Evolutionary conservation across 1,140 invertebrate genomes (phyloP).

Genomic region (Psix sp.): DNA sequence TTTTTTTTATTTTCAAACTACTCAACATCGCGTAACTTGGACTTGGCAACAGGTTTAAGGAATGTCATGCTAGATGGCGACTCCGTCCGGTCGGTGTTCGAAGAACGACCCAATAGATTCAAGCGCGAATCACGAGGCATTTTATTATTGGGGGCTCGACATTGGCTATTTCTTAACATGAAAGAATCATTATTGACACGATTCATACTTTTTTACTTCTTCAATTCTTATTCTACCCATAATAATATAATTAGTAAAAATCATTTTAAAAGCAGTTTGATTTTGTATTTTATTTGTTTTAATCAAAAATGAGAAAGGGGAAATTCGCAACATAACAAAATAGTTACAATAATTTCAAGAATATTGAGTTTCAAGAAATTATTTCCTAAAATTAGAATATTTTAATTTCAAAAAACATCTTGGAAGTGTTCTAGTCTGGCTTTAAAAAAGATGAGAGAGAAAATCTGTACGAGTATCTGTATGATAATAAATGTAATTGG

Average conservation of each 20-base stretch:
- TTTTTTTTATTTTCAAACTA: conserved; percentile 21
- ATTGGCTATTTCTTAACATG: conserved; percentile 51
- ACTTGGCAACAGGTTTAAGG: conserved; percentile 63
- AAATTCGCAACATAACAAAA: no score
- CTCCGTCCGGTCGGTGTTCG: conserved; percentile 65
- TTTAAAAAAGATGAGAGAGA: no score
- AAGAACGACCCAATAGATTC: conserved; percentile 62
- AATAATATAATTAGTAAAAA: conserved; percentile 22
- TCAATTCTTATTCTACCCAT: conserved; percentile 23
- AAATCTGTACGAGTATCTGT: no score
- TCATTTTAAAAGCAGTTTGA: no score
- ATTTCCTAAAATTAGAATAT: no score
- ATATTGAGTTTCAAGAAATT: no score
- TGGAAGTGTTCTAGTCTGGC: no score
- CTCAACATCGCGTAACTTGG: conserved; percentile 66
- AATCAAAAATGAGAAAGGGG: no score
- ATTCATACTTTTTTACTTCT: conserved; percentile 18
- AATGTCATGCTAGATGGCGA: conserved; percentile 69
- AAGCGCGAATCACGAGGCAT: conserved; percentile 64
- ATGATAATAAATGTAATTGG: no score
- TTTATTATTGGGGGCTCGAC: conserved; percentile 52
- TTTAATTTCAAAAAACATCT: no score
- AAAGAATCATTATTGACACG: conserved; percentile 28
- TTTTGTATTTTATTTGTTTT: no score
- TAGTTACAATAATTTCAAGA: no score